These are phyloP conservation scores for Parapsyche elsis DNA, from an alignment of 1,140 invertebrate species.

Conservation along the genomic window DNA sequence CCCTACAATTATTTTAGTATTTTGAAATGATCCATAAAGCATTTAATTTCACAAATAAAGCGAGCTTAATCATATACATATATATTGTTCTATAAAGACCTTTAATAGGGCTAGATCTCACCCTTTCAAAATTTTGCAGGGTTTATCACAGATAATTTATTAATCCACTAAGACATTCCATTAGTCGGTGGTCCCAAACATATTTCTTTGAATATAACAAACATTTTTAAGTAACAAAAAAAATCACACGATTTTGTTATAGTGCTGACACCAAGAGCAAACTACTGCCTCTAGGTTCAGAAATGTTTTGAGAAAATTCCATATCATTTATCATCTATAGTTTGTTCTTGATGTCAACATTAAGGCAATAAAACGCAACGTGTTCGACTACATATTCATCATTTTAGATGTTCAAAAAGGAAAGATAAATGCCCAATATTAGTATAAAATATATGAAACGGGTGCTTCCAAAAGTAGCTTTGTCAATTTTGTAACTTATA, in stretches of 20 bases:
- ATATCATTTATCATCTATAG: no score
- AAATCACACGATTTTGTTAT: no score
- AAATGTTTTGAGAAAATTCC: no score
- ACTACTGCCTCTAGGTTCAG: no score
- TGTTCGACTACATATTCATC: no score
- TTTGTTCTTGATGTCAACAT: no score
- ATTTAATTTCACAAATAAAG: constrained; percentile 20
- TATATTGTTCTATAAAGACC: constrained; percentile 1
- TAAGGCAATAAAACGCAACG: no score
- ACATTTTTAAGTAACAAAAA: background rate
- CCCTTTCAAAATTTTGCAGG: constrained; percentile 31
- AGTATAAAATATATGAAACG: no score
- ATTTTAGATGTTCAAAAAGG: no score
- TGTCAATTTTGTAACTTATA: background rate
- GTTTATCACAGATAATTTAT: constrained; percentile 45
- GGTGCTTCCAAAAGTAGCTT: no score
- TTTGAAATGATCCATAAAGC: background rate
- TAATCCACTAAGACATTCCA: constrained; percentile 40
- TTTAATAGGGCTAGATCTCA: constrained; percentile 8
- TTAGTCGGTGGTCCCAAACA: constrained; percentile 37
- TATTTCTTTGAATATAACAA: constrained; percentile 42
- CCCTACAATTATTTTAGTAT: background rate
- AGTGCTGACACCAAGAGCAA: no score
- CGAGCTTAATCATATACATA: constrained; percentile 2
- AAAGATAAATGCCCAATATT: no score